Conservation (phyloP, 1,140 invertebrate species). For the Zaprionus davidi region DNA sequence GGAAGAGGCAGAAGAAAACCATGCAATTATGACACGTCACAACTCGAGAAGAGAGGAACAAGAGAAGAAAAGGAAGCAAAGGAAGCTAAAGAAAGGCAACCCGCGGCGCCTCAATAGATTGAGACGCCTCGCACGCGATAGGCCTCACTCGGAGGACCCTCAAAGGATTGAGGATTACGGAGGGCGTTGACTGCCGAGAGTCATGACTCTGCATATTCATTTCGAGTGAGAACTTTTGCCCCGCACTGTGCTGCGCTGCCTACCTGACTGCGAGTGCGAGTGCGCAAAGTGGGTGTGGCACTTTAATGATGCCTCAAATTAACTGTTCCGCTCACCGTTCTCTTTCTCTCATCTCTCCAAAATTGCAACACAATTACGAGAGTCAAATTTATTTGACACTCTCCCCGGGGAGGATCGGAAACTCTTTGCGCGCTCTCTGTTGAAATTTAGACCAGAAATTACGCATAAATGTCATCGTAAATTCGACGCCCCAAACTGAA, state of each 20-base stretch:
- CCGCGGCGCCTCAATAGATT: constrained; percentile 44
- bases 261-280: constrained; percentile 52
- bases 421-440: constrained; percentile 51
- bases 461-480: constrained; percentile 79
- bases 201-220: constrained; percentile 68
- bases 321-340: constrained; percentile 58
- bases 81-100: constrained; percentile 15
- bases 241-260: background rate
- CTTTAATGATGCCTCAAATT: constrained; percentile 72
- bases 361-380: constrained; percentile 57
- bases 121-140: constrained; percentile 71
- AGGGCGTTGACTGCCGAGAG: constrained; percentile 67
- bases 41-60: background rate
- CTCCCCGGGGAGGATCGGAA: constrained; percentile 46
- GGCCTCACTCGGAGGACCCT: constrained; percentile 27
- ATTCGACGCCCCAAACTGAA: constrained; percentile 50
- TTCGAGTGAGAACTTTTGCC: constrained; percentile 21
- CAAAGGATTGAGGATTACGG: constrained; percentile 64
- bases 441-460: constrained; percentile 67
- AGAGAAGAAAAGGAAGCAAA: background rate
- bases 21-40: constrained; percentile 76
- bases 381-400: constrained; percentile 79
- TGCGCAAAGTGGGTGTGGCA: constrained; percentile 65
- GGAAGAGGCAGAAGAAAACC: constrained; percentile 36
- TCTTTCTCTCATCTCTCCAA: background rate